Percentiles rank a stretch among this genome's conserved stretches.
phyloP scores from a whole-genome alignment of 2,888 invertebrate species.

The Coremacera marginata region DNA sequence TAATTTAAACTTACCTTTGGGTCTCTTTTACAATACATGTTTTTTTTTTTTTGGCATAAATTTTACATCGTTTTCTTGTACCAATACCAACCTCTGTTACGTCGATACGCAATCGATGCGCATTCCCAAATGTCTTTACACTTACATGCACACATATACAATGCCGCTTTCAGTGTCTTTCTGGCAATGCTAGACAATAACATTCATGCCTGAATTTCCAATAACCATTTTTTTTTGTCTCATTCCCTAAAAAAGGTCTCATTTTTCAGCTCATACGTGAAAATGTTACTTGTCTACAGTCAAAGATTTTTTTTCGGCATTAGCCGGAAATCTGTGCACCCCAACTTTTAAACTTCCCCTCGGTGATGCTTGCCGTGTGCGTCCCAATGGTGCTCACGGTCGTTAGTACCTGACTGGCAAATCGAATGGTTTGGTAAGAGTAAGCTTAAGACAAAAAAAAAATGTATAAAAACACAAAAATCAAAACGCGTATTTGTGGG shows the following conservation, averaged over 20 bases:
- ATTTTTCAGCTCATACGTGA: conserved; percentile 17
- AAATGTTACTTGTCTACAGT: not conserved
- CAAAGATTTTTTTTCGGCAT: not conserved
- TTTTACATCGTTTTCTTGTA: too few species aligned
- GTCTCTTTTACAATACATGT: too few species aligned
- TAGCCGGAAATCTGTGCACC: not conserved
- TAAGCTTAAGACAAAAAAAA: too few species aligned
- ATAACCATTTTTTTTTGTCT: conserved; percentile 20
- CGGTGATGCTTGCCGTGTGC: not conserved
- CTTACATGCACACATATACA: too few species aligned
- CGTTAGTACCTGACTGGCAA: conserved; percentile 20
- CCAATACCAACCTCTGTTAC: too few species aligned
- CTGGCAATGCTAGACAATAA: not conserved
- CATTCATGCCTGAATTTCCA: conserved; percentile 22
- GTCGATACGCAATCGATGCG: too few species aligned
- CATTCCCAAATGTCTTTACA: too few species aligned
- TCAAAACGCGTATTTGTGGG: not conserved
- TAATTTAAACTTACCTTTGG: too few species aligned
- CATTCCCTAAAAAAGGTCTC: not conserved
- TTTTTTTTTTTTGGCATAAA: too few species aligned
- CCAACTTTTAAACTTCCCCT: not conserved
- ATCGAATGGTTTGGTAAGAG: not conserved
- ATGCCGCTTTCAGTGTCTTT: not conserved
- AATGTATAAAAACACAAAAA: too few species aligned
- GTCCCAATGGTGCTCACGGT: not conserved